Evolutionary conservation across 2,797 vertebrate species (phyloP).

Genomic region (Rachycentron canadum): DNA sequence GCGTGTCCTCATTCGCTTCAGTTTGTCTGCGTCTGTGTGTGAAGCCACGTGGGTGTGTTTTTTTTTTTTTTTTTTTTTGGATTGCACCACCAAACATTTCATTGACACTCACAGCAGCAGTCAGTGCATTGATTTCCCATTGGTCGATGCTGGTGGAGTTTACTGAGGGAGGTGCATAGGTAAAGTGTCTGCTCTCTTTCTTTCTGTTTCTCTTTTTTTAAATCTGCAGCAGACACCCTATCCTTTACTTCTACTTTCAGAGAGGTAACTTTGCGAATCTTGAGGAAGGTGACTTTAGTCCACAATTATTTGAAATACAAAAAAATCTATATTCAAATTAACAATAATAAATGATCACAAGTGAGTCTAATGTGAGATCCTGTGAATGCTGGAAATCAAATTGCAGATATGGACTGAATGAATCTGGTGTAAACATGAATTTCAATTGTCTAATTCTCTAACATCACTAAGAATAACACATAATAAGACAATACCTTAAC

Average conservation of each 20-base stretch:
- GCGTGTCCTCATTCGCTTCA: conserved; percentile 53
- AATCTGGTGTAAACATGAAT: background rate
- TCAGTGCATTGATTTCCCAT: conserved; percentile 83
- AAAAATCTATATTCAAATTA: background rate
- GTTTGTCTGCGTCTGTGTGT: conserved; percentile 51
- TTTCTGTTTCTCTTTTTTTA: background rate
- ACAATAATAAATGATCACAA: background rate
- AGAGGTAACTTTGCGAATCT: conserved; percentile 24
- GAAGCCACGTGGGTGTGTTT: conserved; percentile 61
- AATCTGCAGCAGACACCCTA: conserved; percentile 7
- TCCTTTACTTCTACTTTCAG: conserved; percentile 36
- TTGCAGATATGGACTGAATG: too few species aligned
- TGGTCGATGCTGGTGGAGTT: conserved; percentile 73
- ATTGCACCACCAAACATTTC: conserved; percentile 67
- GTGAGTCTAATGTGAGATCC: background rate
- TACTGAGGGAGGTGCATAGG: conserved; percentile 69
- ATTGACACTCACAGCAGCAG: conserved; percentile 74
- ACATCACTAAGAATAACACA: too few species aligned
- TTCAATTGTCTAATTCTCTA: background rate
- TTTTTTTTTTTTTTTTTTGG: conserved; percentile 63
- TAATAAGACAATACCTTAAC: background rate
- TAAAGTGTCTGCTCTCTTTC: conserved; percentile 53
- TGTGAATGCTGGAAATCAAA: background rate
- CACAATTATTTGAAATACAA: background rate
- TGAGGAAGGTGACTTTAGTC: conserved; percentile 9